phyloP scores from a whole-genome alignment of 2,888 invertebrate species.

The Torymus aiolomorphi region DNA sequence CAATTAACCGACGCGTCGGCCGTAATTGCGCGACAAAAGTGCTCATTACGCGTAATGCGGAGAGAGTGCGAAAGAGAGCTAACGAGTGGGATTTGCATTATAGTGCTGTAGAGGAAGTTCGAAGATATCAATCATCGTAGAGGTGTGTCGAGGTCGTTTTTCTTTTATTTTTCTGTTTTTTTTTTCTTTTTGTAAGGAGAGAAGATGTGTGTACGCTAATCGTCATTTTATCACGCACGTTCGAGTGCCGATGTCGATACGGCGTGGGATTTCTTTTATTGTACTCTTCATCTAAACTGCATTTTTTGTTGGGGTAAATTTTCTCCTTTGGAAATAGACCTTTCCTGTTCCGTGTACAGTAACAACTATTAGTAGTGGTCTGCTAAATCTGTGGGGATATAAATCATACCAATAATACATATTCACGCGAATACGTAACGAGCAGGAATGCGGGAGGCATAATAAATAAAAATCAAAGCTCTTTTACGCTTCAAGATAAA shows the following conservation, averaged over 20 bases:
- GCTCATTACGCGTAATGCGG: slow-evolving; percentile 36
- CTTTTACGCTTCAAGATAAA: no score
- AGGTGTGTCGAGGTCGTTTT: no score
- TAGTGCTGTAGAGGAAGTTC: no score
- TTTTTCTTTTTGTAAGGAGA: not conserved
- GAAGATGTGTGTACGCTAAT: slow-evolving; percentile 10
- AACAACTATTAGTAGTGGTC: no score
- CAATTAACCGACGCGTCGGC: slow-evolving; percentile 34
- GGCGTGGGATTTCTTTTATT: not conserved
- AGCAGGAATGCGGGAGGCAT: no score
- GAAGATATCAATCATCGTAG: no score
- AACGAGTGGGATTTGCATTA: slow-evolving; percentile 52
- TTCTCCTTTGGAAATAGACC: no score
- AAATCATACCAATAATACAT: no score
- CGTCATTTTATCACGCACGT: slow-evolving; percentile 32
- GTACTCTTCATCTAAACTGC: not conserved
- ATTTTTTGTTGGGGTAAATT: not conserved
- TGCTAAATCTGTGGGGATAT: no score
- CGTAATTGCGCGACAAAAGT: slow-evolving; percentile 48
- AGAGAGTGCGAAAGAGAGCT: slow-evolving; percentile 24
- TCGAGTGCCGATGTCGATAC: slow-evolving; percentile 23
- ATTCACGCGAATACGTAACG: no score
- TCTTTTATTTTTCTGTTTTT: not conserved
- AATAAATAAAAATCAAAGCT: no score
- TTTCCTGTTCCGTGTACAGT: no score